Evolutionary conservation across 2,797 vertebrate species (phyloP).

Genomic region (Paguma larvata): DNA sequence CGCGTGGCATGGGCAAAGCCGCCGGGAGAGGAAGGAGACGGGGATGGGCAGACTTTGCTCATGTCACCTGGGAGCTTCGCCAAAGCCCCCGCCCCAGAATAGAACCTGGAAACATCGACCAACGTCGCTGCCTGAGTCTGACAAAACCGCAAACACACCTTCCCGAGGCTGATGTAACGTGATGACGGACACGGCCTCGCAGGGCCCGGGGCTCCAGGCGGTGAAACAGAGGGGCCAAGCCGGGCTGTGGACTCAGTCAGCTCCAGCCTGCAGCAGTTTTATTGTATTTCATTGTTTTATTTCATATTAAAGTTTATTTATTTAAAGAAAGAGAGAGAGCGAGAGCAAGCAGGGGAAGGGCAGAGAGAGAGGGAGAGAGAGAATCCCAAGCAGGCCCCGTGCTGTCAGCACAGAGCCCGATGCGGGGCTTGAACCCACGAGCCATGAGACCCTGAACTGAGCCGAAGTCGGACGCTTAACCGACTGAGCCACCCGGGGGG

Average conservation of each 20-base stretch:
- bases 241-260: neutral
- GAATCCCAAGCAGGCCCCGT: no score
- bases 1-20: neutral
- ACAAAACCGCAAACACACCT: neutral
- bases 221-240: rapidly evolving
- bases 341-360: no score
- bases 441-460: no score
- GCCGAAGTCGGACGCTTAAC: no score
- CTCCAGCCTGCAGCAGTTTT: neutral
- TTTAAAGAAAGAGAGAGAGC: no score
- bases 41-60: rapidly evolving
- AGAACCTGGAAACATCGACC: neutral
- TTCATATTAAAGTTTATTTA: no score
- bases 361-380: no score
- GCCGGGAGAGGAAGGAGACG: neutral
- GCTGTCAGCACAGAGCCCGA: no score
- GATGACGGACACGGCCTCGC: rapidly evolving
- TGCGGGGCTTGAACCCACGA: no score
- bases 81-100: neutral
- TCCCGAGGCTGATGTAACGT: rapidly evolving
- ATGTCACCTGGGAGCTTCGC: rapidly evolving
- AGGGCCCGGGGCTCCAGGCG: rapidly evolving
- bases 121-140: rapidly evolving
- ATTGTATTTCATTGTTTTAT: neutral
- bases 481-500: no score